Percentiles rank a stretch among this genome's conserved stretches.
Evolutionary conservation across 2,888 invertebrate genomes (phyloP).

Genomic region (Leptogaster cylindrica): DNA sequence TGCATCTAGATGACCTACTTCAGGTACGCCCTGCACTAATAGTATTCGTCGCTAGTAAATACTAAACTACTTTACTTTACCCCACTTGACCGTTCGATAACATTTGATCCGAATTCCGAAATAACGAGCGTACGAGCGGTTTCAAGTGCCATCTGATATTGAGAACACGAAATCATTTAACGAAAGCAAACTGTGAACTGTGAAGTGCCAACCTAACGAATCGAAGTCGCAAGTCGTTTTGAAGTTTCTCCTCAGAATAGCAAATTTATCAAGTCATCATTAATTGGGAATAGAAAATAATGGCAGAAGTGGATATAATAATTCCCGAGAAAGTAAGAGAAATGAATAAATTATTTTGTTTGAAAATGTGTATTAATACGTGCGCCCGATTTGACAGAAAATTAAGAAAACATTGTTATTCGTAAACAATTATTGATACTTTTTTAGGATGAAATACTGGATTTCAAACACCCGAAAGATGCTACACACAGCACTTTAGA

Average conservation of each 20-base stretch:
- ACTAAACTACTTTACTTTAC: too few relatives aligned
- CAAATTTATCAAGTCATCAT: constrained; percentile 46
- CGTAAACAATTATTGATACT: too few relatives aligned
- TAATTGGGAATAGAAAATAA: too few relatives aligned
- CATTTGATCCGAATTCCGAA: too few relatives aligned
- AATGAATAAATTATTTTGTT: not conserved
- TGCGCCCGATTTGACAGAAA: too few relatives aligned
- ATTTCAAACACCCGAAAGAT: constrained; percentile 71
- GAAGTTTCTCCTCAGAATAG: not conserved
- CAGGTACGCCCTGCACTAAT: too few relatives aligned
- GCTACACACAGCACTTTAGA: constrained; percentile 74
- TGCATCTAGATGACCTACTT: too few relatives aligned
- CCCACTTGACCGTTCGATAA: too few relatives aligned
- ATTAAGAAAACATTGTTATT: too few relatives aligned
- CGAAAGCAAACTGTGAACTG: not conserved
- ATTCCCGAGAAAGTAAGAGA: constrained; percentile 77
- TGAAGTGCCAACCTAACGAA: not conserved
- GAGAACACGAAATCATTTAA: not conserved
- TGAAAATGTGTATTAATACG: not conserved
- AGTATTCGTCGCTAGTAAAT: too few relatives aligned
- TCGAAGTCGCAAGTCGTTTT: not conserved
- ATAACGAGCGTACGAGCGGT: too few relatives aligned
- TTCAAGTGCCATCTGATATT: not conserved
- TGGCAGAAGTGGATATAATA: constrained; percentile 85
- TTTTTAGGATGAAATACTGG: constrained; percentile 70